Percentiles rank a stretch among this genome's conserved stretches.
phyloP scores from a whole-genome alignment of 2,113 vertebrate genomes.

The Macaca fascicularis region DNA sequence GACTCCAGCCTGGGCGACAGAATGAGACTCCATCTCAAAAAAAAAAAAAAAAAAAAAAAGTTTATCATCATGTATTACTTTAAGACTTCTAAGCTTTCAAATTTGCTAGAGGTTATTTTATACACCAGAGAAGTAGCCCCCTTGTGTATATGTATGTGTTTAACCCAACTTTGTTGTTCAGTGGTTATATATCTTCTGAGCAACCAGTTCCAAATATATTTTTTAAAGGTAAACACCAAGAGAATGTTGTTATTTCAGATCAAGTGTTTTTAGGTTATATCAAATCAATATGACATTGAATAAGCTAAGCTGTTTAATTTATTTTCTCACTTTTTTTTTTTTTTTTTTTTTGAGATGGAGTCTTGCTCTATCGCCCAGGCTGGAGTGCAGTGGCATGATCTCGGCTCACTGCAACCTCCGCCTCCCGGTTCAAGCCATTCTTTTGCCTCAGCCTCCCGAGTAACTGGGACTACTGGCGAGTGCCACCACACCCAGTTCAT shows the following conservation, averaged over 20 bases:
- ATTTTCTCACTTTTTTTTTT: background rate
- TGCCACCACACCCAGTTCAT: no score
- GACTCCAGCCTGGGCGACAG: no score
- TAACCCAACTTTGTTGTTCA: background rate
- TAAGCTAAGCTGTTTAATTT: background rate
- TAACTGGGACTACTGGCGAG: no score
- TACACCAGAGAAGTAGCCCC: background rate
- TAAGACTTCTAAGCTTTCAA: background rate
- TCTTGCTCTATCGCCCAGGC: no score
- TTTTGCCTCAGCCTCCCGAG: no score
- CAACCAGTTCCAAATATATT: background rate
- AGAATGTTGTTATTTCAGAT: background rate
- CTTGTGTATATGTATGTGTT: background rate
- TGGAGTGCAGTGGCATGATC: no score
- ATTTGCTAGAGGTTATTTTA: conserved; percentile 5
- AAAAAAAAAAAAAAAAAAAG: no score
- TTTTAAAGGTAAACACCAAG: conserved; percentile 14
- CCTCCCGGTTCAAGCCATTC: no score
- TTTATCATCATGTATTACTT: background rate
- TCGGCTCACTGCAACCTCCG: no score
- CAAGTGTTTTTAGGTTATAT: background rate
- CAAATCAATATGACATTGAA: background rate
- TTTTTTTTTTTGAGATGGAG: no score
- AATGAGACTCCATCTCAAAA: no score
- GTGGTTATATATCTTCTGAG: background rate